phyloP scores from a whole-genome alignment of 2,113 vertebrate genomes.

The Oncorhynchus kisutch region DNA sequence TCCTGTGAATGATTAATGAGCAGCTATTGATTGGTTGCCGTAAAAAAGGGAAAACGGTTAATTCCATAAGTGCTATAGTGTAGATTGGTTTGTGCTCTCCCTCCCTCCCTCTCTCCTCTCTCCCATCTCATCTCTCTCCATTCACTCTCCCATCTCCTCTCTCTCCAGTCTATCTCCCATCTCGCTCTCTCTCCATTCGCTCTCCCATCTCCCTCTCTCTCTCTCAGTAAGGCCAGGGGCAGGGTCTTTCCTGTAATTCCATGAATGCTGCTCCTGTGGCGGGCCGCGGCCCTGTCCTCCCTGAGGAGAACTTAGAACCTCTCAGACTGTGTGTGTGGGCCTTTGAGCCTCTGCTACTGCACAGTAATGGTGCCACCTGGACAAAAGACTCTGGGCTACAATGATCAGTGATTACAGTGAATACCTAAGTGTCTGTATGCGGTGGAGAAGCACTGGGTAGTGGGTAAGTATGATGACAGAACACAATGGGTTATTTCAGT shows the following conservation, averaged over 20 bases:
- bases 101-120: constrained; percentile 12
- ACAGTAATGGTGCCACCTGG: neutral
- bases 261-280: constrained; percentile 65
- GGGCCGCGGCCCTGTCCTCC: constrained; percentile 69
- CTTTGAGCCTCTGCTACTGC: constrained; percentile 41
- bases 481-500: constrained; percentile 54
- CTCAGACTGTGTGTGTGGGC: constrained; percentile 60
- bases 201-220: constrained; percentile 25
- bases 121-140: neutral
- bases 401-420: neutral
- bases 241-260: constrained; percentile 68
- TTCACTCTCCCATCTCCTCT: neutral
- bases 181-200: neutral
- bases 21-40: constrained; percentile 55
- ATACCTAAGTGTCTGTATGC: neutral
- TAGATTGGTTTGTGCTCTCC: constrained; percentile 37
- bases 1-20: constrained; percentile 66
- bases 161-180: constrained; percentile 9
- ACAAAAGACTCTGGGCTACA: neutral
- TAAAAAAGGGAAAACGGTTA: constrained; percentile 54
- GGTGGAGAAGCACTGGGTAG: neutral
- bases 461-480: constrained; percentile 7
- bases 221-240: constrained; percentile 49
- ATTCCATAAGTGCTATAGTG: constrained; percentile 65
- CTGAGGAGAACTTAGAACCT: constrained; percentile 70